Evolutionary conservation across 2,888 invertebrate genomes (phyloP), one percentile per base, ranked within the genome.

Genomic region (Pristionchus fissidentatus): DNA sequence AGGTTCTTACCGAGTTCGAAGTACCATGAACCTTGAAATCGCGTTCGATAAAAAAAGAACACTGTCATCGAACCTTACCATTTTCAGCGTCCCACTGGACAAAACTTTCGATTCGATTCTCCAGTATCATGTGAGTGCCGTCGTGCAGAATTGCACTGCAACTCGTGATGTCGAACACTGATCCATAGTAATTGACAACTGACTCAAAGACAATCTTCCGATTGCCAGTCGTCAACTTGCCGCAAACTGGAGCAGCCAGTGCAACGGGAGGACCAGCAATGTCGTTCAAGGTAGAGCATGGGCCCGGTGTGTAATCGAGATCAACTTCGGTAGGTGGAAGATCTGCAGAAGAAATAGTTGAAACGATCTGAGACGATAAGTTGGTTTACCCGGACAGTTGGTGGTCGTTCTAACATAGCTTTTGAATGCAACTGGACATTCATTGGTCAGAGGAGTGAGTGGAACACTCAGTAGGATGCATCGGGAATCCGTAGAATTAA

Each of bases 321-420:
- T 66, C 66, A 41, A 66, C 66, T 22, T 1, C 5, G 66, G 38
- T 38, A 41, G 66, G 0, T 5, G 66, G n/a, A 22, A 66, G 38
- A 41, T n/a, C 66, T 66, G 66, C 19, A n/a, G n/a, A 66, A 55
- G 55, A n/a, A 55, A 13, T n/a, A n/a, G n/a, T 13, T 22, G n/a
- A 55, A 55, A 13, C 55, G 13, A 55, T 55, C 55, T 57, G n/a
- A n/a, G n/a, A n/a, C n/a, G n/a, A 22, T 22, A 19, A 38, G 66
- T 57, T n/a, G 8, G 3, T 41, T 66, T 66, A 66, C 66, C 35
- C 19, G 66, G 66, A n/a, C 66, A 66, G n/a, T 66, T 66, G 38
- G 22, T 38, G 38, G 66, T 41, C n/a, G 66, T 66, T 66, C 66
- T 35, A 3, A 66, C 66, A 8, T 38, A 41, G n/a, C 38, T 38